Conservation (phyloP, 1,140 invertebrate species). For the Sipha flava region DNA sequence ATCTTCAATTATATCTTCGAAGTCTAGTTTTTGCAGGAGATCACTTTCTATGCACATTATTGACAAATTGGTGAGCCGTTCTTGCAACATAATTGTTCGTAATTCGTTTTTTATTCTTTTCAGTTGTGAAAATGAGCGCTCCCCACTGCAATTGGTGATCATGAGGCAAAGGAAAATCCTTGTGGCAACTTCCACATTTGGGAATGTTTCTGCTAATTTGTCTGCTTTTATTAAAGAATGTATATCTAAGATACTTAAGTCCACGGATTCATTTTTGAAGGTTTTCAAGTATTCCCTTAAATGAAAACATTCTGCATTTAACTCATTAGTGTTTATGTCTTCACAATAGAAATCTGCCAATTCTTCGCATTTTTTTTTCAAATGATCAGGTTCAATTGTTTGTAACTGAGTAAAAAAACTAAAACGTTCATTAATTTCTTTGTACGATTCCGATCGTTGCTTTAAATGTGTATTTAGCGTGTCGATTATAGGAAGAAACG, state of each 20-base stretch:
- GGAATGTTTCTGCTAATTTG: not conserved
- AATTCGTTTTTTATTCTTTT: conserved; percentile 32
- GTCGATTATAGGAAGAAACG: conserved; percentile 3
- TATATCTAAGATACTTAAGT: not conserved
- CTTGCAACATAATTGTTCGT: not conserved
- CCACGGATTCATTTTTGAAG: not conserved
- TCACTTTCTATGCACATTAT: not conserved
- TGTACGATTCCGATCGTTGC: not conserved
- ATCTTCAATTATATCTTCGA: not conserved
- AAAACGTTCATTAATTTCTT: conserved; percentile 2
- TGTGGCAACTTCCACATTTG: conserved; percentile 37
- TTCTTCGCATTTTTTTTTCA: conserved; percentile 13
- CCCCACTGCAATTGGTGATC: conserved; percentile 38
- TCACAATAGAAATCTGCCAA: not conserved
- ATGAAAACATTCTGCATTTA: not conserved
- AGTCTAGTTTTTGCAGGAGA: not conserved
- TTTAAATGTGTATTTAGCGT: not conserved
- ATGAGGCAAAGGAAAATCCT: conserved; percentile 37
- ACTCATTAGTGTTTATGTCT: not conserved
- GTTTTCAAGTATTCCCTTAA: not conserved
- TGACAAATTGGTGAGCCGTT: not conserved
- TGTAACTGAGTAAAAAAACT: not conserved
- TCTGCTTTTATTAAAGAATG: not conserved
- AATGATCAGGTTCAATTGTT: not conserved
- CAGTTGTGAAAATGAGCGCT: conserved; percentile 39